These are phyloP conservation scores for Tenthredo scrophulariae DNA, from an alignment of 2,888 invertebrate species.

Conservation along the genomic window DNA sequence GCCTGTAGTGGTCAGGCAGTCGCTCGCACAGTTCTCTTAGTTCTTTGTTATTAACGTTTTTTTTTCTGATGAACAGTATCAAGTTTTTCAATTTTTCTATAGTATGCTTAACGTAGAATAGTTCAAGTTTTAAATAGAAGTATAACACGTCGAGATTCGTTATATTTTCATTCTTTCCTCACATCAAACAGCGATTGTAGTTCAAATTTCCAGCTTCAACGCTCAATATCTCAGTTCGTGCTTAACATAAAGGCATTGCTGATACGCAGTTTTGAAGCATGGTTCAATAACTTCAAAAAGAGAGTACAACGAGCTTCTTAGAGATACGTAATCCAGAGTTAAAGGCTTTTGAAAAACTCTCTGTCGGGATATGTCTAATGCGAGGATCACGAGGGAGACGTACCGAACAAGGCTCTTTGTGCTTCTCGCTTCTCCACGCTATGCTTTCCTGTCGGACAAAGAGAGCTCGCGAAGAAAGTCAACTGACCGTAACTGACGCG, in stretches of 20 bases:
- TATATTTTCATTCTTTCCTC: not conserved
- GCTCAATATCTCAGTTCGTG: not conserved
- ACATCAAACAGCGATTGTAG: not conserved
- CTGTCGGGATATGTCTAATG: not conserved
- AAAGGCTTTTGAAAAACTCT: not conserved
- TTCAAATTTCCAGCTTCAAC: not conserved
- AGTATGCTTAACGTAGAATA: not conserved
- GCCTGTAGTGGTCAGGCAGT: not conserved
- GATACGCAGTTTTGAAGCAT: not conserved
- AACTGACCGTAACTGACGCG: constrained; percentile 31
- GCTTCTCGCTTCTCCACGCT: constrained; percentile 38
- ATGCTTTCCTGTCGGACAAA: constrained; percentile 47
- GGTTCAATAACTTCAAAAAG: not conserved
- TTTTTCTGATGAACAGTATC: not conserved
- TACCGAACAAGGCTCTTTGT: not conserved
- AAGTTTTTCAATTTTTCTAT: not conserved
- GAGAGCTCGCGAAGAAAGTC: constrained; percentile 50
- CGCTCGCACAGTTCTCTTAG: not conserved
- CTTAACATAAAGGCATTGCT: not conserved
- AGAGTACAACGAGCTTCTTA: not conserved
- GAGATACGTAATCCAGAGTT: not conserved
- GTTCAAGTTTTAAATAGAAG: not conserved
- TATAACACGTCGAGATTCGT: not conserved
- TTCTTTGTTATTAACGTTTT: not conserved
- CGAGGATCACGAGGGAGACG: not conserved